A percentile compares a stretch with the other conserved stretches of the same genome.
Conservation (phyloP, 2,888 invertebrate species). For the Uropetala carovei region DNA sequence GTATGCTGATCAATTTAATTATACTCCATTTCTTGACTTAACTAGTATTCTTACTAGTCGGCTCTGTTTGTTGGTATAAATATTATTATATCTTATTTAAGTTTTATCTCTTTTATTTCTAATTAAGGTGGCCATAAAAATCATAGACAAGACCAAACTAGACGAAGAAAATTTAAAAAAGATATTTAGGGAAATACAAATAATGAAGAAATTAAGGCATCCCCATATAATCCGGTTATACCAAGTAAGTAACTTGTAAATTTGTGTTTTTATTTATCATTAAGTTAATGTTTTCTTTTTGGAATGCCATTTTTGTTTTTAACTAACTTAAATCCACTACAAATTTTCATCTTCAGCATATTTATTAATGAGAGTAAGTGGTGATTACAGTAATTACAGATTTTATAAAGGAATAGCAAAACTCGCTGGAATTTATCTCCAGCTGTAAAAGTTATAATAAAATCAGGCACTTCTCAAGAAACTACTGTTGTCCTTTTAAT, state of each 20-base stretch:
- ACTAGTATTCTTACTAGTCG: no score
- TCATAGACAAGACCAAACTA: conserved; percentile 94
- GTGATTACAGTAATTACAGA: no score
- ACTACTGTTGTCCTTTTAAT: not conserved
- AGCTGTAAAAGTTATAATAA: no score
- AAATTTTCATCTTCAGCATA: no score
- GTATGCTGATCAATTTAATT: no score
- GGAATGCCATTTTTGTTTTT: not conserved
- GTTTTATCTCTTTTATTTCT: conserved; percentile 65
- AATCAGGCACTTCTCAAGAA: no score
- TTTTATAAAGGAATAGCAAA: no score
- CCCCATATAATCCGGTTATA: conserved; percentile 97
- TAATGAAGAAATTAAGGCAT: conserved; percentile 94
- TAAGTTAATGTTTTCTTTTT: not conserved
- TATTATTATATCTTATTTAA: not conserved
- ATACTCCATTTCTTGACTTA: no score
- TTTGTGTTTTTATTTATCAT: not conserved
- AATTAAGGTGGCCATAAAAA: conserved; percentile 95
- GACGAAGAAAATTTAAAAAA: conserved; percentile 96
- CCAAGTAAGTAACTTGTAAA: conserved; percentile 78
- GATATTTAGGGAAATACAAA: conserved; percentile 97
- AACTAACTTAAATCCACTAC: not conserved
- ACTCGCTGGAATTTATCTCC: no score
- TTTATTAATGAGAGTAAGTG: no score
- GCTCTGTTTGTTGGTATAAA: not conserved